phyloP scores from a whole-genome alignment of 2,888 invertebrate genomes.

The Trissolcus japonicus region DNA sequence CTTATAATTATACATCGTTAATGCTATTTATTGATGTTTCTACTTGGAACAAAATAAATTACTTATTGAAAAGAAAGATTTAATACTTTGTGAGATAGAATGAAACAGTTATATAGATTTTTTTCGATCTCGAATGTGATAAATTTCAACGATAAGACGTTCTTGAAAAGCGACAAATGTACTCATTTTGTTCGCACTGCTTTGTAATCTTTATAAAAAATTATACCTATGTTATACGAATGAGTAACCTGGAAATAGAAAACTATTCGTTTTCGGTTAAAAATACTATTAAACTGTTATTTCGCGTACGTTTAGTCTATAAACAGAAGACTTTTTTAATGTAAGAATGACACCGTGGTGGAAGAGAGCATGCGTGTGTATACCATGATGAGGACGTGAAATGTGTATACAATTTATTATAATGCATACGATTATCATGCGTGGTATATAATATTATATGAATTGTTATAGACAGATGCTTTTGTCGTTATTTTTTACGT shows the following conservation, averaged over 20 bases:
- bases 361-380: slow-evolving; percentile 61
- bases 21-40: no score
- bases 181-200: slow-evolving; percentile 12
- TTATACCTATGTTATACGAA: slow-evolving; percentile 14
- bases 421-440: slow-evolving; percentile 61
- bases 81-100: no score
- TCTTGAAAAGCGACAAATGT: neutral
- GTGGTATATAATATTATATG: slow-evolving; percentile 49
- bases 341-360: slow-evolving; percentile 48
- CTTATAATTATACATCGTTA: no score
- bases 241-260: slow-evolving; percentile 4
- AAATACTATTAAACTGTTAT: slow-evolving; percentile 37
- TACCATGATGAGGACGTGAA: slow-evolving; percentile 38
- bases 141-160: neutral
- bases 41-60: no score
- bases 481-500: slow-evolving; percentile 68
- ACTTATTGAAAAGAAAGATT: no score
- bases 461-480: slow-evolving; percentile 60
- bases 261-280: slow-evolving; percentile 18
- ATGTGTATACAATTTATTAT: slow-evolving; percentile 67
- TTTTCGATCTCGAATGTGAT: slow-evolving; percentile 14
- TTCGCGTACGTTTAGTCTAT: slow-evolving; percentile 39
- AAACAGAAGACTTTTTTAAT: slow-evolving; percentile 42
- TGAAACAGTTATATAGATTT: no score
- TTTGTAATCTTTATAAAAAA: slow-evolving; percentile 6